Base-by-base conservation (phyloP, 2,113 vertebrate genomes). In the Riparia riparia region DNA sequence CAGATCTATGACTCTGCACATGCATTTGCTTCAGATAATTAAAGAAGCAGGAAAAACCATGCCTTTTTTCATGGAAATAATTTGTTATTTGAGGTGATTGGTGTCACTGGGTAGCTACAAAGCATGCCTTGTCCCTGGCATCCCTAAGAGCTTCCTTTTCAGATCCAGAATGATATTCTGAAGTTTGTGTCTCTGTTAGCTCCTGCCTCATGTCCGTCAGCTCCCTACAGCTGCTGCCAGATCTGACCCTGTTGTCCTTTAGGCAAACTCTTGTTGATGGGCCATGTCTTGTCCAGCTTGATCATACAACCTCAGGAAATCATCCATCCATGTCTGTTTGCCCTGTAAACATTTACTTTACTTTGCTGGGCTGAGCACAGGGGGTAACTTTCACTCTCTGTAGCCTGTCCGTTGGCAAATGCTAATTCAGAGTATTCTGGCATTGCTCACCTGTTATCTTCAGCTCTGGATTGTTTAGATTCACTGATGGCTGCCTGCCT, bases 121-220 rank as follows among this genome's bases (percentile, higher is more conserved):
- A 64, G 17, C 0, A 0, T 45, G 20, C 28, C 64, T 37, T 73
- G 54, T 77, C 54, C 31, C 26, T 66, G n/a, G 10, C 0, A 0
- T n/a, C 21, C 63, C 31, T 44, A 13, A 72, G 42, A 73, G 34
- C 11, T 90, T 70, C 39, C 26, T 91, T 93, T 93, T 64, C 37
- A 41, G 47, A 58, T 82, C 44, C 25, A 44, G 66, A 22, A 17
- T 49, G 41, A 1, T 91, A 17, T 72, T 90, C 56, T 57, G 39
- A 71, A 81, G 56, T 66, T 78, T 78, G 26, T 77, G 26, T 66
- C 32, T 89, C 32, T 41, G 1, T 77, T 83, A 71, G 15, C 41
- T 89, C 19, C 65, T 82, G 76, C 31, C 25, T 82, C 17, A 5
- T 18, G 41, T 64, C 41, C 0, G 0, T 56, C 51, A 78, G 47